A percentile compares a stretch with the other conserved stretches of the same genome.
These are phyloP conservation scores for Dendroctonus valens DNA, from an alignment of 1,140 invertebrate genomes.

Conservation along the genomic window DNA sequence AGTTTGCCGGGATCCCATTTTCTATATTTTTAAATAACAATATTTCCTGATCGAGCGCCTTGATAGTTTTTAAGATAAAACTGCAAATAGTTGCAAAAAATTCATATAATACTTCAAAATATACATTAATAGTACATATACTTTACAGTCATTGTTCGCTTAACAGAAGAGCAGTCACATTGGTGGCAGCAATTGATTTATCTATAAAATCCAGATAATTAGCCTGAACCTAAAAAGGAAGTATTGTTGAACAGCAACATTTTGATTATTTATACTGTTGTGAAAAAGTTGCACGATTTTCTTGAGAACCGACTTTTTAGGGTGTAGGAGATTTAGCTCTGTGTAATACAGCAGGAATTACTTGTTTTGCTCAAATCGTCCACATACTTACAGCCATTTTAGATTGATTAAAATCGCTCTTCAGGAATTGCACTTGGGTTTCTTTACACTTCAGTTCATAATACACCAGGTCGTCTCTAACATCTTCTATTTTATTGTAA, in stretches of 20 bases:
- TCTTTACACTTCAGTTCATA: constrained; percentile 33
- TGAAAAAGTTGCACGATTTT: constrained; percentile 10
- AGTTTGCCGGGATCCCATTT: no score
- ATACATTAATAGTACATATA: no score
- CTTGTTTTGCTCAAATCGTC: constrained; percentile 2
- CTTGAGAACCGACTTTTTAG: no score
- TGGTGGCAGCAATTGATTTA: not conserved
- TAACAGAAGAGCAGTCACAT: no score
- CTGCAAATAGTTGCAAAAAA: no score
- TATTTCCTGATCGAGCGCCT: no score
- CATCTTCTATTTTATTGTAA: constrained; percentile 42
- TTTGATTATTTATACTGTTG: constrained; percentile 1
- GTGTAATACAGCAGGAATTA: not conserved
- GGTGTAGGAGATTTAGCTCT: not conserved
- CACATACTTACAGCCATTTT: constrained; percentile 24
- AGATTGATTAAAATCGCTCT: constrained; percentile 24
- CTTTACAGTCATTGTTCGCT: no score
- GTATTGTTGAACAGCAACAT: constrained; percentile 1
- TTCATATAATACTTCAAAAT: no score
- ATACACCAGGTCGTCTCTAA: constrained; percentile 32
- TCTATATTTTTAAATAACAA: no score
- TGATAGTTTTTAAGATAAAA: no score
- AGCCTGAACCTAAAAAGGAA: constrained; percentile 21
- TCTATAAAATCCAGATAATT: constrained; percentile 19
- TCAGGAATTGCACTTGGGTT: constrained; percentile 29